Base-by-base conservation (phyloP, 2,113 vertebrate genomes). In the Lasiurus cinereus region DNA sequence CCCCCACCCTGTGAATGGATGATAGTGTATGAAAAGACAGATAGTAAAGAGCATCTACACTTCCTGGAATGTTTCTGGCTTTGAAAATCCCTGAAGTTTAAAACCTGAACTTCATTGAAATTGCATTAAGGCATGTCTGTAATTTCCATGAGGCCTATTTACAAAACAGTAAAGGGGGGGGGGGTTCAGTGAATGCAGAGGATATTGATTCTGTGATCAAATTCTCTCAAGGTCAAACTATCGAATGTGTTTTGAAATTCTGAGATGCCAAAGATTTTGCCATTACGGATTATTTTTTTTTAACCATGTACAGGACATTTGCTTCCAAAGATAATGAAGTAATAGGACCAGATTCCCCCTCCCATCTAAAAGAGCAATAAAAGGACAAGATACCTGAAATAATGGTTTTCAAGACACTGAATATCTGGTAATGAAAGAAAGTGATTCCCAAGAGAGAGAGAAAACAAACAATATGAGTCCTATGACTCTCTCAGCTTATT, bases 11-110 rank as follows among this genome's bases (percentile, higher is more conserved):
- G 33, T 56, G 27, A 93, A 79, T 91, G 66, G 54, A 92, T 78
- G 62, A 56, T 84, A 70, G 50, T 93, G 22, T 91, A 77, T 90
- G 82, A 86, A 70, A 88, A 84, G 82, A 88, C 77, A 95, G 92
- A 88, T 88, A 86, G 59, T 76, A 94, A 95, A 92, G 43, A 74
- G n/a, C 33, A 79, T 21, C 15, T 74, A 93, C 36, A 59, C 94
- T 96, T 93, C 66, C 31, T 80, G 15, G 31, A 88, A 70, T 76
- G 31, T 64, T 76, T 83, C 83, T 95, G 90, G 33, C 64, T 90
- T 96, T 92, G 69, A 74, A 90, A 93, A 70, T 11, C 21, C 43
- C 50, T 88, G 77, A 92, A 83, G 39, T 86, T 91, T 83, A 88
- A 90, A 85, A 70, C 24, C 27, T 87, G 31, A 21, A 13, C 82